phyloP scores from a whole-genome alignment of 2,888 invertebrate genomes.

The Steromphala cineraria region DNA sequence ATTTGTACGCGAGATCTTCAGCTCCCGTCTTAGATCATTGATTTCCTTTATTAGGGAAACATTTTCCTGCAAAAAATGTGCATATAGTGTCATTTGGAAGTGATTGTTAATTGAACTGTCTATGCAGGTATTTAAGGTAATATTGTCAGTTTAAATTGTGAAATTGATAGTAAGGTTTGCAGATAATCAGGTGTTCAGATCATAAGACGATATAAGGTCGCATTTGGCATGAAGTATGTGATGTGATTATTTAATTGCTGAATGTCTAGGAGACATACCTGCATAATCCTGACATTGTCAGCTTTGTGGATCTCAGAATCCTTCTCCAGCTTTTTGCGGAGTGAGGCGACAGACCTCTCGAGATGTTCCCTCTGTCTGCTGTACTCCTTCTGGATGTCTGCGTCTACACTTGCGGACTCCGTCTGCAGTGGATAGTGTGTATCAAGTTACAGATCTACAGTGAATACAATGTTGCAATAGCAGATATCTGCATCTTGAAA shows the following conservation, averaged over 20 bases:
- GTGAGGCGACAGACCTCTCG: slow-evolving; percentile 81
- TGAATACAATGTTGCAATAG: too few relatives aligned
- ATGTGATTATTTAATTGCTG: too few relatives aligned
- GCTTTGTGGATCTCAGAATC: slow-evolving; percentile 76
- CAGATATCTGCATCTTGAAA: neutral
- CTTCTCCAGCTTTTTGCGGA: slow-evolving; percentile 77
- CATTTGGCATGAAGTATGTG: too few relatives aligned
- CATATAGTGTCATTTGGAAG: neutral
- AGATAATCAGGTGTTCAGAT: too few relatives aligned
- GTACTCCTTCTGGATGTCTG: slow-evolving; percentile 77
- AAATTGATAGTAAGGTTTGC: neutral
- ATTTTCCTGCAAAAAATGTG: slow-evolving; percentile 81
- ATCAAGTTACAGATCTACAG: too few relatives aligned
- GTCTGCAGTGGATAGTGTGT: slow-evolving; percentile 46
- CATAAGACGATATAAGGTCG: too few relatives aligned
- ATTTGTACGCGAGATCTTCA: slow-evolving; percentile 82
- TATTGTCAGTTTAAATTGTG: too few relatives aligned
- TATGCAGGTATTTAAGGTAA: neutral
- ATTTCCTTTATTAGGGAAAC: slow-evolving; percentile 85
- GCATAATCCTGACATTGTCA: slow-evolving; percentile 82
- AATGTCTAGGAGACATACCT: slow-evolving; percentile 72
- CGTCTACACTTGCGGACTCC: slow-evolving; percentile 75
- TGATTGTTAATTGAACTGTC: neutral
- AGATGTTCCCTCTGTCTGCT: slow-evolving; percentile 87
- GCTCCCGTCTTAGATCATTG: slow-evolving; percentile 83